phyloP scores from a whole-genome alignment of 2,888 invertebrate genomes.

The Dorcus parallelipipedus region DNA sequence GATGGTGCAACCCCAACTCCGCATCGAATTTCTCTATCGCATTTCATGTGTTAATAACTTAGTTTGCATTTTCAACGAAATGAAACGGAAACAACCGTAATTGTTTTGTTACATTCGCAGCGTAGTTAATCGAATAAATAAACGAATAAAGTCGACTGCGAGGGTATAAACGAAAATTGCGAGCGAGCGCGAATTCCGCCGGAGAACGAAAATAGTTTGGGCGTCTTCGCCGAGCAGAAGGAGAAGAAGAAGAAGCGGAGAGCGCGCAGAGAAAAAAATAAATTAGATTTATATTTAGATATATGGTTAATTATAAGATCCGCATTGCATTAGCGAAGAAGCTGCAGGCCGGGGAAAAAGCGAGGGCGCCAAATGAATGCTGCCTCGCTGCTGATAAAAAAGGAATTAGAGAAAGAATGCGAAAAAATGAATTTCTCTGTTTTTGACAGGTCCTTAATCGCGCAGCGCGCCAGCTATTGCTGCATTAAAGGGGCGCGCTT shows the following conservation, averaged over 20 bases:
- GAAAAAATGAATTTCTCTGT: slow-evolving; percentile 54
- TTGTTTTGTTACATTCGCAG: too few species aligned
- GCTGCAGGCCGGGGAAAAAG: slow-evolving; percentile 13
- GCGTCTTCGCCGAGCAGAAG: background rate
- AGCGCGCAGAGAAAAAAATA: slow-evolving; percentile 11
- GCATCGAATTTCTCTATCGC: too few species aligned
- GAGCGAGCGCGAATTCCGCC: slow-evolving; percentile 17
- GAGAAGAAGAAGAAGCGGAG: slow-evolving; percentile 10
- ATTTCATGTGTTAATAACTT: too few species aligned
- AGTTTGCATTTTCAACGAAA: too few species aligned
- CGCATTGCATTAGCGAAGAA: slow-evolving; percentile 23
- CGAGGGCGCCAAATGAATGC: slow-evolving; percentile 48
- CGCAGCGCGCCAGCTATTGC: slow-evolving; percentile 44
- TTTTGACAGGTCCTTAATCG: slow-evolving; percentile 54
- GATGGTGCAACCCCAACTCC: too few species aligned
- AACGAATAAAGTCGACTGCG: background rate
- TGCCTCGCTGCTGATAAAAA: slow-evolving; percentile 50
- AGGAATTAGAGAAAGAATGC: slow-evolving; percentile 51
- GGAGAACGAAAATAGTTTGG: slow-evolving; percentile 16
- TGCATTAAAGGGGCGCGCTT: slow-evolving; percentile 46
- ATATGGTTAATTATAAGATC: slow-evolving; percentile 27
- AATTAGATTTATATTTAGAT: slow-evolving; percentile 24
- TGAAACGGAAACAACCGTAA: too few species aligned
- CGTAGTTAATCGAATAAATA: too few species aligned
- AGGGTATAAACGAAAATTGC: slow-evolving; percentile 15